Evolutionary conservation across 2,797 vertebrate species (phyloP), one percentile per base, ranked within the genome.

Genomic region (Acridotheres tristis): DNA sequence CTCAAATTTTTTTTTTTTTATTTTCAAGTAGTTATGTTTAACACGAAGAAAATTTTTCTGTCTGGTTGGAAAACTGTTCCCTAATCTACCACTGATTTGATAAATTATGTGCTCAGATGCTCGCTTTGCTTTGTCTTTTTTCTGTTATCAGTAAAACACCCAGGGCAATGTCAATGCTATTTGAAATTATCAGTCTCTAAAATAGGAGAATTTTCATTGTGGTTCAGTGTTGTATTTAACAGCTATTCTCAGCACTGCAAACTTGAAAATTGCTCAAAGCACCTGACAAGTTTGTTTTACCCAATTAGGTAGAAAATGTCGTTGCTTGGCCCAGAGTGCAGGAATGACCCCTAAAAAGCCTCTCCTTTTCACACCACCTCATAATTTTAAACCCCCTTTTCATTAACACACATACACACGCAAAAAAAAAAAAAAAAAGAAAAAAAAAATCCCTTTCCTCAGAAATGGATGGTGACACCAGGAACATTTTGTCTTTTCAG

Each of bases 391-490:
- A 14, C 3, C 1, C 2, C 1, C 4, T 29, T 15, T 57, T 34
- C 47, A 25, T 12, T 48, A 30, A 34, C 10, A 27, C 13, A 36
- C 26, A 8, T 13, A n/a, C 6, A 17, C 4, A 21, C 26, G 25
- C 51, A 7, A 9, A 26, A 14, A 18, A 32, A 10, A 10, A 34
- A 34, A 34, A 21, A 11, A 17, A 29, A 21, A 10, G 5, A 43
- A 7, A 30, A 12, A 13, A 7, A 25, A 69, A 2, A 7, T 6
- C 0, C 0, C 2, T 4, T 32, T 66, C 30, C 47, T 8, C 32
- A 48, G 34, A 77, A 82, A 63, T 20, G 15, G 7, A 22, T 62
- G 16, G 4, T 53, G 53, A 80, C 10, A 63, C 19, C 12, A 89
- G 45, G 29, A 83, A 51, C 54, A 58, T 21, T 42, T 42, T 86